Evolutionary conservation across 2,888 invertebrate genomes (phyloP).

Genomic region (Lordiphosa fenestrarum): DNA sequence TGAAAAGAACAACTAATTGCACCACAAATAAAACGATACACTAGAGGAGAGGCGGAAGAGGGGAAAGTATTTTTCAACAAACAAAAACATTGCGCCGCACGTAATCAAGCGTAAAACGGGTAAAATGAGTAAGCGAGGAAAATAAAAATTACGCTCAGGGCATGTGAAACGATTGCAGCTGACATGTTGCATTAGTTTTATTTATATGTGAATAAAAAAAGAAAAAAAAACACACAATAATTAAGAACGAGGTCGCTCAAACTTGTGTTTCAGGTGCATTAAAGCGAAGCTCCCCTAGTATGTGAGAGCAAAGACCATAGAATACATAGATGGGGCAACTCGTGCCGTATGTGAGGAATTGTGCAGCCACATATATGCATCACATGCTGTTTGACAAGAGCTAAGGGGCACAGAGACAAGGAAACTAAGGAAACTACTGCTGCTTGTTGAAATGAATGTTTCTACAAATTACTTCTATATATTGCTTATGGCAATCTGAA

Average conservation of each 20-base stretch:
- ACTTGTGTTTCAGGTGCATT: not conserved
- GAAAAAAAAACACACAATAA: not conserved
- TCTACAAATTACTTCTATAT: too few species aligned
- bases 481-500: too few species aligned
- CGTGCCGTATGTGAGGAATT: too few species aligned
- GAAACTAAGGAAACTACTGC: too few species aligned
- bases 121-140: slow-evolving; percentile 20
- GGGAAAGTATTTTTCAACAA: slow-evolving; percentile 55
- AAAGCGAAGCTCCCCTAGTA: not conserved
- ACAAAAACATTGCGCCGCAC: slow-evolving; percentile 60
- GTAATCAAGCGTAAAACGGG: slow-evolving; percentile 60
- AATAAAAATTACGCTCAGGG: slow-evolving; percentile 18
- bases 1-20: slow-evolving; percentile 58
- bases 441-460: too few species aligned
- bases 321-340: too few species aligned
- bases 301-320: too few species aligned
- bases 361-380: too few species aligned
- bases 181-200: slow-evolving; percentile 44
- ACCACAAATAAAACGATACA: slow-evolving; percentile 27
- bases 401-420: too few species aligned
- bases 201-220: slow-evolving; percentile 3
- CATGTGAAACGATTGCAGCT: slow-evolving; percentile 44
- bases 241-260: too few species aligned
- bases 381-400: too few species aligned
- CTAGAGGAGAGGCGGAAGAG: slow-evolving; percentile 14